Conservation (phyloP, 2,888 invertebrate genomes). For the Operophtera brumata region DNA sequence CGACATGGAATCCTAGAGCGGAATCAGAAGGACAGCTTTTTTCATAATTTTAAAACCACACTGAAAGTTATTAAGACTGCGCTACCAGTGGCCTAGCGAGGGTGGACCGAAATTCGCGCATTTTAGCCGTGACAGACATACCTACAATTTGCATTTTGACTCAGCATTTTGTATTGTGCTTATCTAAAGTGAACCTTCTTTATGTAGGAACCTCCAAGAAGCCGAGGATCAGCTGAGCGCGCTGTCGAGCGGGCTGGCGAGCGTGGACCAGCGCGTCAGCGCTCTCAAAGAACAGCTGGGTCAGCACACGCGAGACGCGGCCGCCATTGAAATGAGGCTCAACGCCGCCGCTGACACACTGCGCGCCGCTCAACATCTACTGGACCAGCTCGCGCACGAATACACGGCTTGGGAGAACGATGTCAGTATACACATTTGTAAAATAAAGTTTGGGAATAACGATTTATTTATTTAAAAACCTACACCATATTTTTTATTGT, state of each 20-base stretch:
- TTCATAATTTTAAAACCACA: too few relatives aligned
- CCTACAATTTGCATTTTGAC: too few relatives aligned
- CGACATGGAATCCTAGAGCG: too few relatives aligned
- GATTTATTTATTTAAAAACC: too few relatives aligned
- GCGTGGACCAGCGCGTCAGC: conserved; percentile 90
- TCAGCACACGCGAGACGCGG: conserved; percentile 95
- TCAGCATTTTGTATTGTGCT: too few relatives aligned
- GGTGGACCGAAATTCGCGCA: too few relatives aligned
- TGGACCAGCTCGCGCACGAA: conserved; percentile 93
- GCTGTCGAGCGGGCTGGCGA: conserved; percentile 87
- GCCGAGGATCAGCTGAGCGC: conserved; percentile 92
- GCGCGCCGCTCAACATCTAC: conserved; percentile 86
- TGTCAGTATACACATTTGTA: conserved; percentile 53
- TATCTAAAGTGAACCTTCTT: background rate
- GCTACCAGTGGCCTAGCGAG: too few relatives aligned
- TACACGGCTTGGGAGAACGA: conserved; percentile 89
- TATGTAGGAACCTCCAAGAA: conserved; percentile 84
- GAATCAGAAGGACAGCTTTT: too few relatives aligned
- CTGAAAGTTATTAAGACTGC: too few relatives aligned
- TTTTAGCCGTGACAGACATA: too few relatives aligned
- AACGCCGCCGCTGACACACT: conserved; percentile 89
- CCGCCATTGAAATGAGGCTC: conserved; percentile 92
- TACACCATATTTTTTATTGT: too few relatives aligned
- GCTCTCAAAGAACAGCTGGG: conserved; percentile 89
- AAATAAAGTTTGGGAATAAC: too few relatives aligned